Percentiles rank a stretch among this genome's conserved stretches.
phyloP scores from a whole-genome alignment of 2,888 invertebrate genomes.

The Tubiluchus corallicola region DNA sequence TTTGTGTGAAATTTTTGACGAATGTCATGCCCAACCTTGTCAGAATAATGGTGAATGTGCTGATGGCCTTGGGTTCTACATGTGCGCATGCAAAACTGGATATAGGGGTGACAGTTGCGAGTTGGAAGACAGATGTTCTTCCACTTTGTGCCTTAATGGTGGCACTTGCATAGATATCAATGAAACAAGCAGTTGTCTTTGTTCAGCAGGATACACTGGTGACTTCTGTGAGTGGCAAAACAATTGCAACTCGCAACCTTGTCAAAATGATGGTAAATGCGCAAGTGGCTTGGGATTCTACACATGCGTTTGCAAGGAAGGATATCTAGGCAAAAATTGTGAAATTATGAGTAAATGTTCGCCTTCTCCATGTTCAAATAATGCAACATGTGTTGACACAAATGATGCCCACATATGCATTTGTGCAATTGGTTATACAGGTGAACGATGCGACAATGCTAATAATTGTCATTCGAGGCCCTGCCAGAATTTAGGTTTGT shows the following conservation, averaged over 20 bases:
- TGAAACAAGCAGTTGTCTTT: background rate
- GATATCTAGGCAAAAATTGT: background rate
- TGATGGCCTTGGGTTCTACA: too few relatives aligned
- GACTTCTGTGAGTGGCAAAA: background rate
- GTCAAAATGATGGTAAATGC: too few relatives aligned
- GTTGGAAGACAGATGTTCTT: background rate
- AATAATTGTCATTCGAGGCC: too few relatives aligned
- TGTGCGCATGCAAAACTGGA: background rate
- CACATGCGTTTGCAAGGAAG: background rate
- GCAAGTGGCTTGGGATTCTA: background rate
- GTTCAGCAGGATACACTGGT: background rate
- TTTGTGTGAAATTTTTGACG: background rate
- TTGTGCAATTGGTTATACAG: too few relatives aligned
- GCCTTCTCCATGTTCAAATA: too few relatives aligned
- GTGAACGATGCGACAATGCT: too few relatives aligned
- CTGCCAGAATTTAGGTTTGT: too few relatives aligned
- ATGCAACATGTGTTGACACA: too few relatives aligned
- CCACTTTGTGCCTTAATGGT: background rate
- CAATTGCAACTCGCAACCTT: too few relatives aligned
- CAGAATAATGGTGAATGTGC: background rate
- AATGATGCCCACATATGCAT: too few relatives aligned
- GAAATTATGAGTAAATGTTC: background rate
- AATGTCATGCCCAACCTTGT: background rate
- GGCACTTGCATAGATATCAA: background rate
- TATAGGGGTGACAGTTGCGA: background rate